Base-by-base conservation (phyloP, 2,797 vertebrate genomes). In the Clarias laeviceps region DNA sequence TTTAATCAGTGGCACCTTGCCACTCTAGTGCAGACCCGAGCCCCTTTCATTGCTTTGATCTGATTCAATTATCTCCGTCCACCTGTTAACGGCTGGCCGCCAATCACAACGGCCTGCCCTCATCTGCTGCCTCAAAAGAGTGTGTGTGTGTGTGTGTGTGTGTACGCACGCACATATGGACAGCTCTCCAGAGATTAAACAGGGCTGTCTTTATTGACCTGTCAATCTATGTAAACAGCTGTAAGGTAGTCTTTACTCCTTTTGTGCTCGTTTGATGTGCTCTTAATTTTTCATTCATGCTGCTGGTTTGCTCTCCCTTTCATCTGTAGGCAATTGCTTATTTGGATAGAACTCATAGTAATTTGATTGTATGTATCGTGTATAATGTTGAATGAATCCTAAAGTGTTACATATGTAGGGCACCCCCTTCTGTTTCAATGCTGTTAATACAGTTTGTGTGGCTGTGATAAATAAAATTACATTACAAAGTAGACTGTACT, bases 51-150 rank as follows among this genome's bases (percentile, higher is more conserved):
- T 79, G 89, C 93, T 95, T 95, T 96, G 94, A 96, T 96, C 94
- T 94, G 93, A 95, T 95, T 95, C 93, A 94, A 95, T 95, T 95
- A 96, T 94, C 93, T 89, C 94, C 91, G 92, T 95, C 94, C 95
- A 96, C 95, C 95, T 95, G 95, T 95, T 95, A 94, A 95, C 93
- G 94, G 93, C 92, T 92, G 93, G 91, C 92, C 91, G 91, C 92
- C 90, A 93, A 94, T 94, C 93, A 93, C 91, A 89, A 91, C 87
- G 90, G 90, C 92, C 90, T 88, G 90, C 91, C 91, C 90, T 92
- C 87, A 85, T 88, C 85, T 92, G 89, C 86, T 88, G 88, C 90
- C 91, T 93, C 91, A 92, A 90, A 88, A 70, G 62, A 27, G 65
- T 34, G 32, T 32, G 65, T 82, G 82, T 91, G 87, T 87, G 86